phyloP scores from a whole-genome alignment of 2,888 invertebrate genomes.

The Polydesmus complanatus region DNA sequence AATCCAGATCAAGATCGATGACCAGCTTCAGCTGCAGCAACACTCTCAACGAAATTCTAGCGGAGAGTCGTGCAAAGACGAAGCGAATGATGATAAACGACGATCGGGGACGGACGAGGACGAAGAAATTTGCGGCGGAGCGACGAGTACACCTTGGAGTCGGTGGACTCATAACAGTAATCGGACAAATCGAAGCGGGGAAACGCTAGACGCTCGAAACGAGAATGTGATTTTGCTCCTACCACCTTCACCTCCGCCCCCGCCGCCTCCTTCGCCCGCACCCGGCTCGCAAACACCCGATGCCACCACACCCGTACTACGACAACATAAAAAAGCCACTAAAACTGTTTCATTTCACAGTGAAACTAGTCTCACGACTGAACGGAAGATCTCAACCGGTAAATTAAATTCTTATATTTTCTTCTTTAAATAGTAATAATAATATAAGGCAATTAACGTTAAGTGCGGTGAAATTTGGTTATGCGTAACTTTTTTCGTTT shows the following conservation, averaged over 20 bases:
- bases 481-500: too few species aligned
- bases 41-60: too few species aligned
- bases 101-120: neutral
- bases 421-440: too few species aligned
- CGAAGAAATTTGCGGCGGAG: neutral
- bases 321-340: constrained; percentile 19
- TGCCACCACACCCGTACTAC: neutral
- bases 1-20: neutral
- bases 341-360: constrained; percentile 30
- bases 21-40: too few species aligned
- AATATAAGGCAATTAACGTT: too few species aligned
- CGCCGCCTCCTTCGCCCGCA: neutral
- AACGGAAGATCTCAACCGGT: constrained; percentile 42
- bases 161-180: neutral
- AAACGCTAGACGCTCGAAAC: neutral
- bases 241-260: neutral
- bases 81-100: neutral
- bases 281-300: neutral
- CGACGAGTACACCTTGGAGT: neutral
- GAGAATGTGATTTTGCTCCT: neutral
- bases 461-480: too few species aligned
- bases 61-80: too few species aligned
- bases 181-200: too few species aligned
- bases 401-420: too few species aligned
- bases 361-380: constrained; percentile 28